These are phyloP conservation scores for Scelioninae gen. 2 DNA, from an alignment of 2,888 invertebrate genomes.

Conservation along the genomic window DNA sequence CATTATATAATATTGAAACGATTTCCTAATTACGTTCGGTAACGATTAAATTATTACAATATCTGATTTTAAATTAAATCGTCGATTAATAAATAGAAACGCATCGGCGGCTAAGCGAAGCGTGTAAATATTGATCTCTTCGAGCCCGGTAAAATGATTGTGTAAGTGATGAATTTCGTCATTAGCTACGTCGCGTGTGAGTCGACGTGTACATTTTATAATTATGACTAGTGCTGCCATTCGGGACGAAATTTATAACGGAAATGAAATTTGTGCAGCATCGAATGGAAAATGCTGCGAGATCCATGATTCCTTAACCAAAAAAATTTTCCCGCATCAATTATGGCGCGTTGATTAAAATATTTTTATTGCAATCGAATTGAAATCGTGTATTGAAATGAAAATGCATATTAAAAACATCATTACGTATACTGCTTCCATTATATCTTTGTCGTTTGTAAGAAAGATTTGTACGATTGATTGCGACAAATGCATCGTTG, in stretches of 20 bases:
- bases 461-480: too few species aligned
- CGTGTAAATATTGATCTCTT: slow-evolving; percentile 41
- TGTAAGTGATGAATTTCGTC: slow-evolving; percentile 39
- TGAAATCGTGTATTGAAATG: too few species aligned
- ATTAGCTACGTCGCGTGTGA: slow-evolving; percentile 18
- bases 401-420: too few species aligned
- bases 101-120: slow-evolving; percentile 14
- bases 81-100: slow-evolving; percentile 29
- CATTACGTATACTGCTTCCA: too few species aligned
- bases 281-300: slow-evolving; percentile 16
- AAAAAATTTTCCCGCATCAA: slow-evolving; percentile 13
- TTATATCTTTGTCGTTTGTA: too few species aligned
- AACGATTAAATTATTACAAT: slow-evolving; percentile 26
- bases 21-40: slow-evolving; percentile 8
- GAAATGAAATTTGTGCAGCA: slow-evolving; percentile 44
- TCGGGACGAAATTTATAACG: slow-evolving; percentile 40
- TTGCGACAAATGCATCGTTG: too few species aligned
- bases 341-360: slow-evolving; percentile 9
- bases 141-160: slow-evolving; percentile 15
- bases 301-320: not conserved
- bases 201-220: slow-evolving; percentile 19
- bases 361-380: slow-evolving; percentile 18
- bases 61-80: slow-evolving; percentile 36
- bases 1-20: slow-evolving; percentile 18
- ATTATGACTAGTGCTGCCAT: slow-evolving; percentile 33